Base-by-base conservation (phyloP, 2,888 invertebrate species). In the Erebia ligea region DNA sequence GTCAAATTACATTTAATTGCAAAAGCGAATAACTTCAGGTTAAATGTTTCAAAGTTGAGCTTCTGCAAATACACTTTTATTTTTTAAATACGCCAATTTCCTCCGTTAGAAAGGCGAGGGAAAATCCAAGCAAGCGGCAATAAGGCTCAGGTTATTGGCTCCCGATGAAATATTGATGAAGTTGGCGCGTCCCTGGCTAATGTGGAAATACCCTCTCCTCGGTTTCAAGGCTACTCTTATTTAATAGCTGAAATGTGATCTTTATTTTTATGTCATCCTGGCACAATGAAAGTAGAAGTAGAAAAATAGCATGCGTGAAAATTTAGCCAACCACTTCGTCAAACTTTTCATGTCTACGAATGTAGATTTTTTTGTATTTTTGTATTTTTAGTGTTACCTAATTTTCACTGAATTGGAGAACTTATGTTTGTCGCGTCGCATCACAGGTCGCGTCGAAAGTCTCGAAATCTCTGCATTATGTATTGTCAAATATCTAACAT, bases 151-250 rank as follows among this genome's bases (percentile, higher is more conserved):
- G 78, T 82, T 85, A 84, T 86, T 85, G 85, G 81, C 78, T 80
- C 70, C 71, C 79, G 81, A 86, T 88, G 84, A 86, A 87, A 86
- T 84, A 87, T 87, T 86, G 85, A 87, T 87, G 86, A 86, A 83
- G 82, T 77, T 76, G 73, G 67, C 66, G 67, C 66, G 66, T 70
- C 71, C 62, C 65, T 65, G 62, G 13, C 63, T 65, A 69, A 73
- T 70, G 74, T 70, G 70, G 70, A 70, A 68, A 70, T 66, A 65
- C 54, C 65, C 65, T 52, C 19, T 45, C 25, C 59, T 13, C 13
- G 25, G 21, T 5, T 21, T 56, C 21, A 52, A 52, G 52, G 6
- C 13, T 25, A 6, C 19, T 54, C 54, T 54, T 54, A 54, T 54
- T 25, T 25, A 6, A 21, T 15, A 57, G 56, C 11, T 21, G 5